Percentiles rank a stretch among this genome's conserved stretches.
Conservation (phyloP, 2,888 invertebrate genomes). For the Amphipoea lucens region DNA sequence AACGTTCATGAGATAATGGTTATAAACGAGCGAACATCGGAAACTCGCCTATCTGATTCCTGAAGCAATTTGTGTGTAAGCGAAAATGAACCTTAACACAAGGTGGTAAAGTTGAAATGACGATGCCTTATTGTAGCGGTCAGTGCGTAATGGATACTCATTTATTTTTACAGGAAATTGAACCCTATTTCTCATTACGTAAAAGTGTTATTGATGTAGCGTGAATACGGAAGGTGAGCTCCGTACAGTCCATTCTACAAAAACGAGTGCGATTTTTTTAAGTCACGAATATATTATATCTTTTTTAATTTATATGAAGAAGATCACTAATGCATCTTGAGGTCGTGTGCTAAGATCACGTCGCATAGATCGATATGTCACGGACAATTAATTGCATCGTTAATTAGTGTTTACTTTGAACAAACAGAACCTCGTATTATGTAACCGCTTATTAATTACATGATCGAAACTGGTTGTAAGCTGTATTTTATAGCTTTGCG, state of each 20-base stretch:
- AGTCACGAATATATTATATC: slow-evolving; percentile 28
- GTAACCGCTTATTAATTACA: slow-evolving; percentile 45
- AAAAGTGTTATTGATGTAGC: slow-evolving; percentile 59
- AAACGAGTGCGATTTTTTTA: slow-evolving; percentile 24
- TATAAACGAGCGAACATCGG: slow-evolving; percentile 71
- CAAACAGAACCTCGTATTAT: slow-evolving; percentile 36
- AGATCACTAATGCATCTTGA: slow-evolving; percentile 4
- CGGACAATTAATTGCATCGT: slow-evolving; percentile 58
- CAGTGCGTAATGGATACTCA: slow-evolving; percentile 53
- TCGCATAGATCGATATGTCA: slow-evolving; percentile 54
- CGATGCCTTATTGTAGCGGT: slow-evolving; percentile 38
- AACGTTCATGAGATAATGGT: slow-evolving; percentile 73
- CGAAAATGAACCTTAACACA: slow-evolving; percentile 31
- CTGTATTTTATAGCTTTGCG: slow-evolving; percentile 30
- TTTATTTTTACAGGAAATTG: slow-evolving; percentile 61
- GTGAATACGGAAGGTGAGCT: slow-evolving; percentile 29
- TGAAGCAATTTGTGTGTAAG: slow-evolving; percentile 37
- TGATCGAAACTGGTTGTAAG: slow-evolving; percentile 19
- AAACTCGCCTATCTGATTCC: slow-evolving; percentile 63
- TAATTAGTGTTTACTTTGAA: slow-evolving; percentile 58
- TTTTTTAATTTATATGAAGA: slow-evolving; percentile 17
- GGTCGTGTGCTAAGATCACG: slow-evolving; percentile 42
- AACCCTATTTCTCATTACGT: slow-evolving; percentile 51
- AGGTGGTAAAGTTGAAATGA: slow-evolving; percentile 19
- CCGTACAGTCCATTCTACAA: slow-evolving; percentile 8